Evolutionary conservation across 2,797 vertebrate species (phyloP), one percentile per base, ranked within the genome.

Genomic region (Synaphobranchus kaupii): DNA sequence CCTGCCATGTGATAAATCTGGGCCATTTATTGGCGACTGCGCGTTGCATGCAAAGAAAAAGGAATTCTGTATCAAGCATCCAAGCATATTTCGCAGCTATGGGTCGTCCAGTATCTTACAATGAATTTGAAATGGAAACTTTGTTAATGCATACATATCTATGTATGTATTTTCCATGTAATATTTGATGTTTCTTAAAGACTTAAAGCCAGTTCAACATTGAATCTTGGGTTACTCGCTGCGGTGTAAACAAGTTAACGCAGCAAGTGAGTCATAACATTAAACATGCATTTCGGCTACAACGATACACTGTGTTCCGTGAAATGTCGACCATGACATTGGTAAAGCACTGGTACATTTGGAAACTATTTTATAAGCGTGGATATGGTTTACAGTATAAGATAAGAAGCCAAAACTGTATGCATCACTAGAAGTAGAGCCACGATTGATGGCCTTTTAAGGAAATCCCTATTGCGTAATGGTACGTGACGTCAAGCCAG

Each of bases 391-490:
- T 48, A 22, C 17, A 47, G 17, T 47, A 25, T 20, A 25, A 22
- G 25, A 80, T 48, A 25, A 80, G 9, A 80, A 48, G 25, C 9
- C 25, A 81, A 81, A 20, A 80, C 4, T 6, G 6, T 20, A 25
- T 17, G 78, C 78, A 81, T 48, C 78, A 48, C 20, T 81, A 15
- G 78, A 81, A 81, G 9, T n/a, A 81, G 34, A 82, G 76, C 44
- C 86, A 39, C 54, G 84, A 66, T 50, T 22, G 78, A 81, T 66
- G n/a, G 44, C 87, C 89, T 88, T 87, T 85, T 85, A 90, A 73
- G 89, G 89, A 88, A 87, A 80, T 63, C 76, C 85, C n/a, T 15
- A 68, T 87, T 89, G 88, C 86, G 87, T 88, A 83, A 73, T 71
- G 68, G 34, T 86, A 86, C 81, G 73, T 89, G 89, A 88, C 85